phyloP scores from a whole-genome alignment of 2,113 vertebrate genomes.

The Aldabrachelys gigantea region DNA sequence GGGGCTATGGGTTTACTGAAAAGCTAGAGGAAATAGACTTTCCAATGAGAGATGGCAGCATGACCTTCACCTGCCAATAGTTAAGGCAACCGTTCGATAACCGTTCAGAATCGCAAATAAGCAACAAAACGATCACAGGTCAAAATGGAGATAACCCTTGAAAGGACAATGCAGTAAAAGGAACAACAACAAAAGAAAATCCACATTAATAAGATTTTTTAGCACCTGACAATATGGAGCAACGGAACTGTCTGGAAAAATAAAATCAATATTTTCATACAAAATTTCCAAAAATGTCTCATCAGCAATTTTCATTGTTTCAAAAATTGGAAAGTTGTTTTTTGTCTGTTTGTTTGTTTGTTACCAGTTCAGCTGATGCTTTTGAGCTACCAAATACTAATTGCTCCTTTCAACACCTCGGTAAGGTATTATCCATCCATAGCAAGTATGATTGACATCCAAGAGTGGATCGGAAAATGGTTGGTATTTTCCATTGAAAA shows the following conservation, averaged over 20 bases:
- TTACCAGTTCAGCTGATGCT: conserved; percentile 29
- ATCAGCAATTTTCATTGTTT: background rate
- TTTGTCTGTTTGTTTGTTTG: background rate
- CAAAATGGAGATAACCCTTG: background rate
- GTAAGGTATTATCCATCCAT: conserved; percentile 57
- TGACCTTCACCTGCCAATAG: background rate
- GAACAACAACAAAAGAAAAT: background rate
- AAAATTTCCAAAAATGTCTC: background rate
- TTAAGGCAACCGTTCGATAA: background rate
- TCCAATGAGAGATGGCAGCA: background rate
- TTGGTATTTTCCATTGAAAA: conserved; percentile 35
- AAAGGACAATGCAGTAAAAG: background rate
- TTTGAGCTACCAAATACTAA: conserved; percentile 63
- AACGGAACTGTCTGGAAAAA: background rate
- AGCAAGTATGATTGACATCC: conserved; percentile 34
- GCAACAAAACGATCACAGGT: background rate
- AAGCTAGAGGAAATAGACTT: background rate
- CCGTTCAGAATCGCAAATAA: background rate
- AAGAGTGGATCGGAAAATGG: conserved; percentile 44
- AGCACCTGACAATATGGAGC: background rate
- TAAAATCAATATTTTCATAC: background rate
- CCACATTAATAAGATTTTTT: rapidly evolving
- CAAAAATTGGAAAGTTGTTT: background rate
- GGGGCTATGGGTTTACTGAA: rapidly evolving
- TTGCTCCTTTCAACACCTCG: conserved; percentile 60